Conservation (phyloP, 2,113 vertebrate genomes). For the Phalacrocorax pelagicus region DNA sequence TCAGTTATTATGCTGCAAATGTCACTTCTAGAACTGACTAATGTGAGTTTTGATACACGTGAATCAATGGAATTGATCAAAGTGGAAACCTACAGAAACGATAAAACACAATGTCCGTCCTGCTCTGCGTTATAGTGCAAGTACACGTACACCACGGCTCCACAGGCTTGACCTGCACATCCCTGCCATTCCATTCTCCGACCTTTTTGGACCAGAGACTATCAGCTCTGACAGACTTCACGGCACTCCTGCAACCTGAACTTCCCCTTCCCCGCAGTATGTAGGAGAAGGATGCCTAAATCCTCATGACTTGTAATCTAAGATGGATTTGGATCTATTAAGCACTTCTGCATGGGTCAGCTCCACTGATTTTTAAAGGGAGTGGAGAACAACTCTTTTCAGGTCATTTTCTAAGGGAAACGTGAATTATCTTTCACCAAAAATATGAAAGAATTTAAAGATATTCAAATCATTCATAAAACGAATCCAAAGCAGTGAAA, state of each 20-base stretch:
- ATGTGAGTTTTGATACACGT: not conserved
- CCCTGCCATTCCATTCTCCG: not conserved
- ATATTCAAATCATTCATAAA: not conserved
- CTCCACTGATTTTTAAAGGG: not conserved
- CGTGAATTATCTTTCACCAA: not conserved
- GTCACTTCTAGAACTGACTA: not conserved
- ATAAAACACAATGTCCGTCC: not conserved
- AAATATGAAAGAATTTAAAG: not conserved
- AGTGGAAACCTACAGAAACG: not conserved
- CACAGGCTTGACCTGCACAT: not conserved
- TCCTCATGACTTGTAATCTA: not conserved
- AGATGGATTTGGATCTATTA: not conserved
- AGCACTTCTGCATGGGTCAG: not conserved
- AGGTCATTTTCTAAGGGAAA: not conserved
- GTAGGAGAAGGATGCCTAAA: not conserved
- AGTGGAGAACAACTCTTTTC: not conserved
- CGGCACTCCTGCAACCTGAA: not conserved
- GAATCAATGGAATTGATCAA: not conserved
- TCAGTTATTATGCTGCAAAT: not conserved
- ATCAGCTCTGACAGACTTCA: not conserved
- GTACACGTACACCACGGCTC: not conserved
- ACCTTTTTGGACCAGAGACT: not conserved
- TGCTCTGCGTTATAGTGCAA: not conserved
- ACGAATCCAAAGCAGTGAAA: not conserved
- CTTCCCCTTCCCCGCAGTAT: not conserved